phyloP scores from a whole-genome alignment of 2,797 vertebrate species.

The Typhlichthys subterraneus region DNA sequence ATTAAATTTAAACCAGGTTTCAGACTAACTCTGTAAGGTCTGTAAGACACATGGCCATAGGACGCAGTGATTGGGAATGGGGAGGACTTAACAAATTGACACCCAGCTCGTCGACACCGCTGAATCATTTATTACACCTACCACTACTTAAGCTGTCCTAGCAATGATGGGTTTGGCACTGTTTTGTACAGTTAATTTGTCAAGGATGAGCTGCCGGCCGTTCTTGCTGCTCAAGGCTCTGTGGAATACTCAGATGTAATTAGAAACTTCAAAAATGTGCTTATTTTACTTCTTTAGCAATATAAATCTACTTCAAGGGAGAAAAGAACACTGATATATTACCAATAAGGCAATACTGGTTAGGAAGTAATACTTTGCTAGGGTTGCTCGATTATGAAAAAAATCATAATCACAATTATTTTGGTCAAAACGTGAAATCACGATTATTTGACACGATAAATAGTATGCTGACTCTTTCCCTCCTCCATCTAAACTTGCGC shows the following conservation, averaged over 20 bases:
- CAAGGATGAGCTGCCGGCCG: slow-evolving; percentile 47
- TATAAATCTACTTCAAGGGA: slow-evolving; percentile 5
- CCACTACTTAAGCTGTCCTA: slow-evolving; percentile 73
- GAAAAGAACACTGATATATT: background rate
- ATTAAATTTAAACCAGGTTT: slow-evolving; percentile 79
- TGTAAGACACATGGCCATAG: slow-evolving; percentile 42
- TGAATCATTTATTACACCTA: slow-evolving; percentile 79
- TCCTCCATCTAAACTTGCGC: no score
- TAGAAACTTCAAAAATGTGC: slow-evolving; percentile 41
- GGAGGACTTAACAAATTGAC: slow-evolving; percentile 77
- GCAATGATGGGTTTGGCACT: slow-evolving; percentile 66
- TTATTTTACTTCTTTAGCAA: slow-evolving; percentile 9
- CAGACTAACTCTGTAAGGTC: slow-evolving; percentile 60
- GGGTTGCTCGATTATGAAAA: background rate
- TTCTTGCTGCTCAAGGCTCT: slow-evolving; percentile 21
- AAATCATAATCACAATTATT: no score
- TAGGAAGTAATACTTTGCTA: background rate
- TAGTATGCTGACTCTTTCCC: no score
- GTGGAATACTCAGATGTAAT: slow-evolving; percentile 40
- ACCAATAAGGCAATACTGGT: background rate
- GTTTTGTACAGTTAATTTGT: slow-evolving; percentile 67
- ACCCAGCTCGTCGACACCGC: slow-evolving; percentile 64
- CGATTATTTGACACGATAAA: no score
- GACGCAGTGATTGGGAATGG: slow-evolving; percentile 61
- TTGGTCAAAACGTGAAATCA: no score